A percentile compares a stretch with the other conserved stretches of the same genome.
Evolutionary conservation across 2,113 vertebrate species (phyloP).

Genomic region (Bucco capensis): DNA sequence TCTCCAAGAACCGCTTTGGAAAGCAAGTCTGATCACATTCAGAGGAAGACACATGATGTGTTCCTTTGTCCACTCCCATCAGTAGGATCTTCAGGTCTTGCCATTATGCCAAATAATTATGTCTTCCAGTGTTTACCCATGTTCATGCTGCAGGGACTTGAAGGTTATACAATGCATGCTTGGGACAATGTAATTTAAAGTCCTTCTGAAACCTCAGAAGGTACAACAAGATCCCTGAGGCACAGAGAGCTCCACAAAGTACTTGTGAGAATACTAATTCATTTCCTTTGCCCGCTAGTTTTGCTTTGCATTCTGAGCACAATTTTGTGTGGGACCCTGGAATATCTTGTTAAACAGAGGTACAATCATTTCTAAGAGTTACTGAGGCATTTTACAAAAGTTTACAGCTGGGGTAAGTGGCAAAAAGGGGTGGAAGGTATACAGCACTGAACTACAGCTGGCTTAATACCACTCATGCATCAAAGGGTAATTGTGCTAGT

Average conservation of each 20-base stretch:
- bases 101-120: not conserved
- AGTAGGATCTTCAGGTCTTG: not conserved
- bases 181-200: not conserved
- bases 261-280: not conserved
- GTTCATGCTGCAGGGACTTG: not conserved
- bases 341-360: not conserved
- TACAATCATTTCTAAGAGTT: not conserved
- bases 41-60: not conserved
- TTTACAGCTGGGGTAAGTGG: not conserved
- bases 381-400: not conserved
- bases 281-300: not conserved
- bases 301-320: not conserved
- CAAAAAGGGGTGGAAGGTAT: not conserved
- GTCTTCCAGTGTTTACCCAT: not conserved
- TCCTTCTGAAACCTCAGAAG: not conserved
- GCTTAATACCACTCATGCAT: not conserved
- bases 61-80: not conserved
- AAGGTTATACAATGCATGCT: not conserved
- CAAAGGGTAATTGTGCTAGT: not conserved
- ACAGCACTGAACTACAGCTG: not conserved
- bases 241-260: not conserved
- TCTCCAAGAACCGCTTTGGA: not conserved
- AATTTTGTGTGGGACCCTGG: not conserved
- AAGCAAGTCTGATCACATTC: not conserved
- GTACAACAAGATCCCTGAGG: not conserved